phyloP scores from a whole-genome alignment of 2,113 vertebrate species.

The Leuciscus idus region DNA sequence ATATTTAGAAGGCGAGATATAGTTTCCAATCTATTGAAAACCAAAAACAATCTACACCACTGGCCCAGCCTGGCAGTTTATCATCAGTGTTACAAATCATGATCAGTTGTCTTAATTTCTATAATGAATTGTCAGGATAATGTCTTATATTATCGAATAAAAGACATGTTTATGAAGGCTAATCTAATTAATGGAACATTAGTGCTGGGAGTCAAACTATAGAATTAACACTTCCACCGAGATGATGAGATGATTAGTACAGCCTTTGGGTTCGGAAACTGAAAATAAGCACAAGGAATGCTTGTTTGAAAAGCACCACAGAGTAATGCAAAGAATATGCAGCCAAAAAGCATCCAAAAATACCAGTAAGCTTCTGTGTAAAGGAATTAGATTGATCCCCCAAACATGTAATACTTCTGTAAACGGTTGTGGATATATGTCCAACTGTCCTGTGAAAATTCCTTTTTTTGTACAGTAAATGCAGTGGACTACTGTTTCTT shows the following conservation, averaged over 20 bases:
- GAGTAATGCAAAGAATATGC: neutral
- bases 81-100: constrained; percentile 16
- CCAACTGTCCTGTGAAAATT: neutral
- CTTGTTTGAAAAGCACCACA: neutral
- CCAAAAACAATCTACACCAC: too few species aligned
- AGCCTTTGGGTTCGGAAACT: neutral
- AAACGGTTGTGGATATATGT: neutral
- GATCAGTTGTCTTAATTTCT: constrained; percentile 40
- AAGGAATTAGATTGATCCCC: neutral
- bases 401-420: neutral
- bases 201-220: neutral
- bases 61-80: neutral
- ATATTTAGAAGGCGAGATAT: too few species aligned
- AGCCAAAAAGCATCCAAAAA: neutral
- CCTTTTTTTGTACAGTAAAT: neutral
- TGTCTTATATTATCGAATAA: constrained; percentile 35
- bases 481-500: neutral
- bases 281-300: neutral
- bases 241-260: constrained; percentile 9
- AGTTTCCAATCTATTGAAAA: too few species aligned
- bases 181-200: constrained; percentile 61
- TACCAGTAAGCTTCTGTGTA: neutral
- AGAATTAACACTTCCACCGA: neutral
- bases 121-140: constrained; percentile 39
- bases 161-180: constrained; percentile 34